Percentiles rank a stretch among this genome's conserved stretches.
phyloP scores from a whole-genome alignment of 2,113 vertebrate species.

The Macheiramphus alcinus region DNA sequence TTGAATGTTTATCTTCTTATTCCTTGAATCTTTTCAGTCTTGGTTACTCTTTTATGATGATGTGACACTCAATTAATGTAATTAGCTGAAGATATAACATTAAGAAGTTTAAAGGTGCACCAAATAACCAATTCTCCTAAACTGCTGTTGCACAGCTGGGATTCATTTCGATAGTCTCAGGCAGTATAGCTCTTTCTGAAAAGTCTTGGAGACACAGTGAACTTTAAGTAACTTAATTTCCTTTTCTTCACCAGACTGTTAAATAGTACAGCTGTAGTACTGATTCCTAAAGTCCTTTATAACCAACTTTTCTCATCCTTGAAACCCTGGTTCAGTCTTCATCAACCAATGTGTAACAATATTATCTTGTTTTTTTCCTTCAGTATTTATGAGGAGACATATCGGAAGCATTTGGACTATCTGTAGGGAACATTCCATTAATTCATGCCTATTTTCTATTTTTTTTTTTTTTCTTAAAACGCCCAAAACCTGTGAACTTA shows the following conservation, averaged over 20 bases:
- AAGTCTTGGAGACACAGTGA: neutral
- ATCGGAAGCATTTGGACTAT: neutral
- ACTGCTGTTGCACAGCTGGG: neutral
- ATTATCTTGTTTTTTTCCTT: neutral
- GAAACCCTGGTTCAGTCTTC: neutral
- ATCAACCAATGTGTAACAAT: neutral
- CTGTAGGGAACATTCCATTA: neutral
- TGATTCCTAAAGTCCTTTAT: neutral
- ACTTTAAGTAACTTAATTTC: neutral
- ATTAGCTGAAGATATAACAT: neutral
- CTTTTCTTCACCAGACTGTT: neutral
- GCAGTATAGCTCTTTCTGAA: neutral
- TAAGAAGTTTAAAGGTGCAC: neutral
- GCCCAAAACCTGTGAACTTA: neutral
- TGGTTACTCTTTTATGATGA: neutral
- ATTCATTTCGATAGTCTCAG: neutral
- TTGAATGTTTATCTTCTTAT: neutral
- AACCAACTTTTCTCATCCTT: neutral
- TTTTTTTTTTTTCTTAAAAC: neutral
- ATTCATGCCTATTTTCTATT: neutral
- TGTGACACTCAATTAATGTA: neutral
- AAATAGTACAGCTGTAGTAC: neutral
- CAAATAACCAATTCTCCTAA: neutral
- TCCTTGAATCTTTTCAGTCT: neutral
- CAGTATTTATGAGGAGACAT: neutral